Evolutionary conservation across 2,797 vertebrate species (phyloP).

Genomic region (Alauda arvensis): DNA sequence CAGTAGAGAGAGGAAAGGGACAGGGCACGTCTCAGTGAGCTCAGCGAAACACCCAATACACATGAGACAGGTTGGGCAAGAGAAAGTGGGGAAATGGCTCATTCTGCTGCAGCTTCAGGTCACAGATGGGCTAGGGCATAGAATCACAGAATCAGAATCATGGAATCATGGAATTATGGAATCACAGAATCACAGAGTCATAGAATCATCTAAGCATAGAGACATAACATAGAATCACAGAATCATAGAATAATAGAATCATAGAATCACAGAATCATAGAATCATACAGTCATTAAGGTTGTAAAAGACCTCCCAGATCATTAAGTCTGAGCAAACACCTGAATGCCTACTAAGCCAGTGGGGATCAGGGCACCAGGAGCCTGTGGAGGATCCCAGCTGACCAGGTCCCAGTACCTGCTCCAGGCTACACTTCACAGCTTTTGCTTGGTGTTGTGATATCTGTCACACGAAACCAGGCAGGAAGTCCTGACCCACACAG

Average conservation of each 20-base stretch:
- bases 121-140: accelerated
- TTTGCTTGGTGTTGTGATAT: neutral
- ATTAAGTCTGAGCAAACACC: neutral
- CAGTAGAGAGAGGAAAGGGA: neutral
- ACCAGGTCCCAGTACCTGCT: neutral
- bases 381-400: neutral
- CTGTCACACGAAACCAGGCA: neutral
- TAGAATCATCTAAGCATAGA: neutral
- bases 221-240: neutral
- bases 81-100: neutral
- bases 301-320: neutral
- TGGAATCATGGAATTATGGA: accelerated
- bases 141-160: neutral
- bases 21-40: neutral
- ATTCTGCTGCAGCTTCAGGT: neutral
- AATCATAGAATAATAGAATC: neutral
- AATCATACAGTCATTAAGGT: neutral
- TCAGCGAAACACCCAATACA: neutral
- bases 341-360: neutral
- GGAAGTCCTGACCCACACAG: neutral
- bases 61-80: neutral
- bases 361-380: neutral
- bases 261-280: neutral
- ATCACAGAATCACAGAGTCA: accelerated
- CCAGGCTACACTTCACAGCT: neutral